These are phyloP conservation scores for Dynastes grantii DNA, from an alignment of 2,888 invertebrate genomes.

Conservation along the genomic window DNA sequence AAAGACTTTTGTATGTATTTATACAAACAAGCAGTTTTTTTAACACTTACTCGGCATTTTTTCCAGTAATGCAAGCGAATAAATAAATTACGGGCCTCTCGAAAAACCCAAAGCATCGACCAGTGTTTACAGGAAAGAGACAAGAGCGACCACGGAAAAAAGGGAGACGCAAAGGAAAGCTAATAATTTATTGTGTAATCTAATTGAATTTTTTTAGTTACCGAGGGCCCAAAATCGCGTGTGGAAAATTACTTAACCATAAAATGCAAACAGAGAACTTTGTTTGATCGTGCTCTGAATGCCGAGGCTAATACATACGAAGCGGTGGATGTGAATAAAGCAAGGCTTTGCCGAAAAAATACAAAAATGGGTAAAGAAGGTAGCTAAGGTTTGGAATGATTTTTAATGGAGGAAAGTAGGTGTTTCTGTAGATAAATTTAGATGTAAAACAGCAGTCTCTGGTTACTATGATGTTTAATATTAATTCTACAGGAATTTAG, in stretches of 20 bases:
- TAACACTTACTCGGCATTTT: background rate
- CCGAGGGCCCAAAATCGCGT: conserved; percentile 30
- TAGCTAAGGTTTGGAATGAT: too few relatives aligned
- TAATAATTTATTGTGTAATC: conserved; percentile 45
- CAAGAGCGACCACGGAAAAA: conserved; percentile 6
- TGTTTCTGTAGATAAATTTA: too few relatives aligned
- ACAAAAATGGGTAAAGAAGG: background rate
- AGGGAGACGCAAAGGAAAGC: conserved; percentile 12
- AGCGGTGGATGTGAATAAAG: conserved; percentile 10
- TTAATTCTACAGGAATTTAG: too few relatives aligned
- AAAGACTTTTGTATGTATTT: too few relatives aligned
- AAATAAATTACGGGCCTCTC: conserved; percentile 30
- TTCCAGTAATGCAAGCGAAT: conserved; percentile 15
- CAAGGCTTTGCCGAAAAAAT: background rate
- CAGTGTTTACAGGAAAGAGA: conserved; percentile 32
- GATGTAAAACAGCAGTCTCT: too few relatives aligned
- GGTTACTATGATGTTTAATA: too few relatives aligned
- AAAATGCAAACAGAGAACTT: conserved; percentile 45
- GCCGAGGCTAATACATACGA: conserved; percentile 24
- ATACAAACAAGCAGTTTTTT: background rate
- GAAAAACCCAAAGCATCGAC: conserved; percentile 22
- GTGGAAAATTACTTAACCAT: conserved; percentile 45
- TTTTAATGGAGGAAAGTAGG: too few relatives aligned
- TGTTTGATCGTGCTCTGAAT: conserved; percentile 35
- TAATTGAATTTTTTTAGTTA: conserved; percentile 43